Conservation (phyloP, 2,888 invertebrate species). For the Parnassius orleans region DNA sequence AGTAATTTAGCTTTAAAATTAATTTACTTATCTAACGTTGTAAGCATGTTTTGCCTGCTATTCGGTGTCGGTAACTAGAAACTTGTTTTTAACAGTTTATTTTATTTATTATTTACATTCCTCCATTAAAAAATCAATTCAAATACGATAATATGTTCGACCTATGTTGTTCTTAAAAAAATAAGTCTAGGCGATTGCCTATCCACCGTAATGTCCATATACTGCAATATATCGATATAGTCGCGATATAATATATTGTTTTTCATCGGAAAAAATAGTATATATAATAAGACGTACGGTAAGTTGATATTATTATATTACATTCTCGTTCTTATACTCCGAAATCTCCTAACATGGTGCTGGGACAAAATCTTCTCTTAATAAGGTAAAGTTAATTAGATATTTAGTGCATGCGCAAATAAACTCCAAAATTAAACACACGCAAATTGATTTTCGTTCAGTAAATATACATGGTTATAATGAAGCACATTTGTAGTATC, state of each 20-base stretch:
- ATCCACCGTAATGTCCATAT: conserved; percentile 33
- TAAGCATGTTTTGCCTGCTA: conserved; percentile 15
- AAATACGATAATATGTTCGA: conserved; percentile 1
- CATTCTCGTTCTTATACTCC: conserved; percentile 52
- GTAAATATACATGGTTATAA: conserved; percentile 24
- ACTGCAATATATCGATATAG: conserved; percentile 60
- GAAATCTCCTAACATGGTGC: conserved; percentile 59
- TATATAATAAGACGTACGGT: conserved; percentile 58
- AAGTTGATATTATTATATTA: conserved; percentile 53
- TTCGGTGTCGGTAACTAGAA: conserved; percentile 23
- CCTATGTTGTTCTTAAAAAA: conserved; percentile 26
- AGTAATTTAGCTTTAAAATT: neutral
- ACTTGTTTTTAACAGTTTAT: neutral
- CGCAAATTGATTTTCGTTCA: conserved; percentile 44
- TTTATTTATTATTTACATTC: neutral
- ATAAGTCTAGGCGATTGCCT: conserved; percentile 52
- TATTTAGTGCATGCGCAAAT: conserved; percentile 57
- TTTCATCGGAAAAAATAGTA: conserved; percentile 56
- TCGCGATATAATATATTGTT: conserved; percentile 46
- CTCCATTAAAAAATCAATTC: neutral
- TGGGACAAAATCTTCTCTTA: conserved; percentile 55
- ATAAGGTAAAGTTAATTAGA: conserved; percentile 52
- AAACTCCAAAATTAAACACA: conserved; percentile 75
- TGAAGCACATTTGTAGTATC: conserved; percentile 54
- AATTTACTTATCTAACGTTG: conserved; percentile 5